Evolutionary conservation across 2,888 invertebrate genomes (phyloP), one percentile per base, ranked within the genome.

Genomic region (Tinea trinotella): DNA sequence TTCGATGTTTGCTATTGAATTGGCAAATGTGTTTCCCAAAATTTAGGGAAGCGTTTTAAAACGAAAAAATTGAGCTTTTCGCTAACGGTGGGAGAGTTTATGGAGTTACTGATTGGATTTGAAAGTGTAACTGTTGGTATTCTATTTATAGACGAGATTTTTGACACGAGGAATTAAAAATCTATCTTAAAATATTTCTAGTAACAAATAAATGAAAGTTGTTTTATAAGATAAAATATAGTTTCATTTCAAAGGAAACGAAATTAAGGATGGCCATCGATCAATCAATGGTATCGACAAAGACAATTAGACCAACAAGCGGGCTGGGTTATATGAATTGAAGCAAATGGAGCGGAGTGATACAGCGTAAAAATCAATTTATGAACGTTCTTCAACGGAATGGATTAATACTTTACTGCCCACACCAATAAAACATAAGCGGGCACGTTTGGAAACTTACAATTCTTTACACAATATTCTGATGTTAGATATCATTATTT

Each of bases 211-310:
- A n/a, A n/a, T n/a, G n/a, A n/a, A n/a, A n/a, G n/a, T n/a, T n/a
- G n/a, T n/a, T n/a, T n/a, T n/a, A n/a, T n/a, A n/a, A n/a, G n/a
- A n/a, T 5, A 22, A 22, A 22, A 22, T 7, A 30, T 30, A 30
- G 30, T 30, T 30, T 30, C 7, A 30, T 9, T 20, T 48, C 17
- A 1, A 48, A n/a, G 18, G 48, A 48, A 24, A 50, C 12, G 24
- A 19, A 48, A 50, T 24, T 50, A 24, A 22, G n/a, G 50, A 50
- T 15, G 59, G 57, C 67, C 64, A 71, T 67, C 74, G 67, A 83
- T 83, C 82, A 81, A 82, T 84, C 82, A 81, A 78, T 78, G 78
- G 81, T 76, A 80, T 79, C 78, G 78, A 79, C 72, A 73, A 64
- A 63, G 61, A 71, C 76, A 76, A 78, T 78, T 77, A 69, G 59